Evolutionary conservation across 2,113 vertebrate genomes (phyloP).

Genomic region (Casuarius casuarius): DNA sequence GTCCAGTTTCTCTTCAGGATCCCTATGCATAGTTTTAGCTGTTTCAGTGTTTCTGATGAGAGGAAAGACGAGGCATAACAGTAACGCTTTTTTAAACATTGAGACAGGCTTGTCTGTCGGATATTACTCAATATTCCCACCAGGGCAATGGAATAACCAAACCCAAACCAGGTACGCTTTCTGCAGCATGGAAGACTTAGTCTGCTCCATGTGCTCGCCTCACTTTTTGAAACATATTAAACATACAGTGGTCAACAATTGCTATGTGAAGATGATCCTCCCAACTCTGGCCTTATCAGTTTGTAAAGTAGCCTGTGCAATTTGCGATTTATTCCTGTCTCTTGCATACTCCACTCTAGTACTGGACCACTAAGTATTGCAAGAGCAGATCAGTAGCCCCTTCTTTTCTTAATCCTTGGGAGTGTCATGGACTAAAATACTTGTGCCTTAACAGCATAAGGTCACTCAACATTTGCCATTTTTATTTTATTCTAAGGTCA

Average conservation of each 20-base stretch:
- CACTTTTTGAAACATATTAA: neutral
- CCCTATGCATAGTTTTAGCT: neutral
- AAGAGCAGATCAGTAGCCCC: neutral
- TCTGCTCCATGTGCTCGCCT: neutral
- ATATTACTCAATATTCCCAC: neutral
- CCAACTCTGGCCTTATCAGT: neutral
- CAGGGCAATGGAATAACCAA: neutral
- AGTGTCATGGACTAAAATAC: neutral
- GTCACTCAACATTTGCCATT: neutral
- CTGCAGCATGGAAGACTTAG: rapidly evolving
- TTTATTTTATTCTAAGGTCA: neutral
- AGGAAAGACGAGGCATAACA: neutral
- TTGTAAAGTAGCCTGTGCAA: neutral
- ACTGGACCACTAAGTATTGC: neutral
- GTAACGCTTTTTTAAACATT: neutral
- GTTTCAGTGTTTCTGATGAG: neutral
- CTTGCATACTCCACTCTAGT: neutral
- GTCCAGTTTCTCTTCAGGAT: neutral
- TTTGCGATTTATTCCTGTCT: neutral
- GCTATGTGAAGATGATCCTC: neutral
- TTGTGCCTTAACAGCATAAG: neutral
- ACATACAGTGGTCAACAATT: neutral
- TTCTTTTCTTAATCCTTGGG: neutral
- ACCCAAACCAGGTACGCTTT: neutral
- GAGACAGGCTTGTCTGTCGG: neutral